A percentile compares a stretch with the other conserved stretches of the same genome.
Evolutionary conservation across 2,888 invertebrate genomes (phyloP).

Genomic region (Odontothrips loti): DNA sequence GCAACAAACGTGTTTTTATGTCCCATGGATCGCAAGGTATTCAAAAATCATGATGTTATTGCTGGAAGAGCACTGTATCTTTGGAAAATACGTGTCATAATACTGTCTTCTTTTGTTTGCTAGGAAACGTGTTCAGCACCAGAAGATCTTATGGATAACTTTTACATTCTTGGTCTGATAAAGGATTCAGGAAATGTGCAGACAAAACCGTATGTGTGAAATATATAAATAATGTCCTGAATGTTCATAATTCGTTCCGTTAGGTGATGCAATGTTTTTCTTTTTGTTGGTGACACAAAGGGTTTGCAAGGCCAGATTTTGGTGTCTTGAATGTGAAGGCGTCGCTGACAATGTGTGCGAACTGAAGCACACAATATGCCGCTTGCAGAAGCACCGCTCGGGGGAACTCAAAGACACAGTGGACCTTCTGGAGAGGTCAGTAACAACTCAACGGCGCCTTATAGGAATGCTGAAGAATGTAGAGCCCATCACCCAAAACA

Average conservation of each 20-base stretch:
- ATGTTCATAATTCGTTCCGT: neutral
- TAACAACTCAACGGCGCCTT: neutral
- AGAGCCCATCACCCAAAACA: neutral
- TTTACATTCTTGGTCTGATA: neutral
- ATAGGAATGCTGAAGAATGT: neutral
- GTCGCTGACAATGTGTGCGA: neutral
- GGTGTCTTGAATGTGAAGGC: neutral
- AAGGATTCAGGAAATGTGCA: neutral
- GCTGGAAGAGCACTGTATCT: neutral
- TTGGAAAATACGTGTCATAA: neutral
- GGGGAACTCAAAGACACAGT: neutral
- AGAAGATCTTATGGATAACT: neutral
- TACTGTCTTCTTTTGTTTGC: neutral
- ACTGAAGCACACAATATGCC: neutral
- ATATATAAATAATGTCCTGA: neutral
- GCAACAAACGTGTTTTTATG: neutral
- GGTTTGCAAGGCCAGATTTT: no score
- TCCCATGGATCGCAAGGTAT: neutral
- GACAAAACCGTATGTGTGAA: neutral
- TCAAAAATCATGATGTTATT: neutral
- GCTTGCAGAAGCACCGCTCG: neutral
- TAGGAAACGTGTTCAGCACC: neutral
- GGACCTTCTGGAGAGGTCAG: neutral
- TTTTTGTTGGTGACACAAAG: no score
- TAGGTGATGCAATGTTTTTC: no score